Base-by-base conservation (phyloP, 2,888 invertebrate genomes). In the Oxycera nigricornis region DNA sequence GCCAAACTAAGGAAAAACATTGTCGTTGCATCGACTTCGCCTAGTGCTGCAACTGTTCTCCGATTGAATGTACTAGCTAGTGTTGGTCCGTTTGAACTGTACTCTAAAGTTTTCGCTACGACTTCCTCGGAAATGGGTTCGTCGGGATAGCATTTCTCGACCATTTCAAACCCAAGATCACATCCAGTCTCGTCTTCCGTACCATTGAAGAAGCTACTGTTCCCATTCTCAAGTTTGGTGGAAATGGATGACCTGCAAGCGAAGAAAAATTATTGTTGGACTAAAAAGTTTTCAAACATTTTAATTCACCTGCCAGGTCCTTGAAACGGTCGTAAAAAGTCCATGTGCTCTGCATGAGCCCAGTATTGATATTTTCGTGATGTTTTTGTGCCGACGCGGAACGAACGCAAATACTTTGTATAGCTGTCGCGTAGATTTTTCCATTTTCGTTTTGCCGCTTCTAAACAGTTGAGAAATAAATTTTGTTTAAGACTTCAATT, bases 271-370 rank as follows among this genome's bases (percentile, higher is more conserved):
- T 35, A 17, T 41, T 24, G 20, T 6, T 28, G 2, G 24, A 39
- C 7, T 7, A 24, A 31, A 61, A 41, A 30, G 46, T 73, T 65
- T 59, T 11, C 14, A 67, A 17, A 20, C 2, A 14, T 46, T 46
- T 4, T 24, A 24, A 24, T 68, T 77, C 74, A 83, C 84, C 84
- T 79, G 77, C 84, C 84, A 1, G 85, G 84, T 17, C 84, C 84
- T 75, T 85, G 84, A 72, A 82, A 84, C 3, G 84, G 85, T 76
- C 84, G 83, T 9, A 85, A 76, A 72, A 85, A 85, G 55, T 85
- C 84, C 84, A 85, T 85, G 68, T 84, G 84, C 52, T 83, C 83
- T 6, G 84, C 84, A 79, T 85, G 84, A 1, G 84, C 84, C 84
- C 84, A 85, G 76, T 81, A 85, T 79, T 85, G 85, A 78, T 85